These are phyloP conservation scores for Lordiphosa fenestrarum DNA, from an alignment of 2,888 invertebrate species.

Conservation along the genomic window DNA sequence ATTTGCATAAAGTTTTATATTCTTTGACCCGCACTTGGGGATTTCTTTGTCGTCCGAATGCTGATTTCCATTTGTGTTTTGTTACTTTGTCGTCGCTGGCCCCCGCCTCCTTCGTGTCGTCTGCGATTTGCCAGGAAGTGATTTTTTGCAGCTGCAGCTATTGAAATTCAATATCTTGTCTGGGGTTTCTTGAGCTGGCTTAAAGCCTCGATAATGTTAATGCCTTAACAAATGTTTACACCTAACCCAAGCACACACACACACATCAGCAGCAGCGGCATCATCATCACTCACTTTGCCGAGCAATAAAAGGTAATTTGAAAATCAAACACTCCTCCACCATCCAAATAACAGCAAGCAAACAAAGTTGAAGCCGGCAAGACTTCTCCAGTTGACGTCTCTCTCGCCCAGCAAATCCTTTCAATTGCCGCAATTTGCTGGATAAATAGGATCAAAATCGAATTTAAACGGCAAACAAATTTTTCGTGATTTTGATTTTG, in stretches of 20 bases:
- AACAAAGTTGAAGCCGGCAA: constrained; percentile 10
- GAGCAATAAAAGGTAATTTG: constrained; percentile 73
- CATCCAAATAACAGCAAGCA: constrained; percentile 9
- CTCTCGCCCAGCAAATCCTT: constrained; percentile 68
- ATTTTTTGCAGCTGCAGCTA: constrained; percentile 61
- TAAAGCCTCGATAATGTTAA: constrained; percentile 26
- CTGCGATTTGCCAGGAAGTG: constrained; percentile 39
- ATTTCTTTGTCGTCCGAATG: constrained; percentile 42
- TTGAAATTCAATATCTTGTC: constrained; percentile 64
- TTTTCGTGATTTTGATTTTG: constrained; percentile 68
- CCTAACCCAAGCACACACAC: constrained; percentile 10
- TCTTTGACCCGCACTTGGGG: constrained; percentile 74
- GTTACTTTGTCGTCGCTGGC: constrained; percentile 54
- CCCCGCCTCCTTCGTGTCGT: constrained; percentile 7
- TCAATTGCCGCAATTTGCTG: constrained; percentile 78
- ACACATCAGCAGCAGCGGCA: constrained; percentile 16
- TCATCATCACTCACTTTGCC: constrained; percentile 8
- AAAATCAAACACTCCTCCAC: constrained; percentile 68
- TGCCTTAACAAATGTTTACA: constrained; percentile 38
- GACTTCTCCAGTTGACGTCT: constrained; percentile 9
- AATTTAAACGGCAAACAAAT: constrained; percentile 79
- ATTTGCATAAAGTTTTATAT: constrained; percentile 75
- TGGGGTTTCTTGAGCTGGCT: constrained; percentile 9
- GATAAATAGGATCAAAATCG: constrained; percentile 79
- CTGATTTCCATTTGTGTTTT: constrained; percentile 57